Percentiles rank a stretch among this genome's conserved stretches.
Conservation (phyloP, 2,113 vertebrate species). For the Corythaeola cristata region DNA sequence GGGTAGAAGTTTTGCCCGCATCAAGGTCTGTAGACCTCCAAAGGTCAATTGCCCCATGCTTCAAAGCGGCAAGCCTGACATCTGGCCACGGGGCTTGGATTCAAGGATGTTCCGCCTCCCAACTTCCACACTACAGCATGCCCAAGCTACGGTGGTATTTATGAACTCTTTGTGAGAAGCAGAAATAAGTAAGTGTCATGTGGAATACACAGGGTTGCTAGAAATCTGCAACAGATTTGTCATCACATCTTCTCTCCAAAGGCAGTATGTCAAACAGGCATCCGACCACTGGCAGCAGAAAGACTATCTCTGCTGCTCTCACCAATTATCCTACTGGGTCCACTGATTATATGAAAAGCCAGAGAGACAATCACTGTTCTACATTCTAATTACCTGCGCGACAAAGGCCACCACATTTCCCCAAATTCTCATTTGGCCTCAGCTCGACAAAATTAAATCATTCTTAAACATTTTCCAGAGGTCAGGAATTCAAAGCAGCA, state of each 20-base stretch:
- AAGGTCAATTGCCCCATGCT: rapidly evolving
- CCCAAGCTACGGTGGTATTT: neutral
- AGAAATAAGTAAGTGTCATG: neutral
- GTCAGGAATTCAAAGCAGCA: neutral
- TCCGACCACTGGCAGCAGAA: neutral
- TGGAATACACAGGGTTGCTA: neutral
- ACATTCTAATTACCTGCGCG: conserved; percentile 11
- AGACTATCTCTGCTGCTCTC: neutral
- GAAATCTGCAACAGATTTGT: neutral
- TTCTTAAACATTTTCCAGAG: neutral
- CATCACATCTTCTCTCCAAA: neutral
- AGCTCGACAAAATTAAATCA: neutral
- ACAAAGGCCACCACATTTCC: neutral
- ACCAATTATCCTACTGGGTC: neutral
- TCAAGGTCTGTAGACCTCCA: neutral
- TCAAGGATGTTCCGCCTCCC: neutral
- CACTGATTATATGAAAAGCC: neutral
- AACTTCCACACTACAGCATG: neutral
- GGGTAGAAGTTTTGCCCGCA: neutral
- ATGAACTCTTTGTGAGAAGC: neutral
- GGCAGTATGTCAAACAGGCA: neutral
- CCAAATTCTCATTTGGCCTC: neutral
- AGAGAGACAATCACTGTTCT: neutral
- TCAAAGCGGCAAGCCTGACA: neutral
- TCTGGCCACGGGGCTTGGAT: neutral